These are phyloP conservation scores for Trachops cirrhosus DNA, from an alignment of 2,797 vertebrate genomes.

Conservation along the genomic window DNA sequence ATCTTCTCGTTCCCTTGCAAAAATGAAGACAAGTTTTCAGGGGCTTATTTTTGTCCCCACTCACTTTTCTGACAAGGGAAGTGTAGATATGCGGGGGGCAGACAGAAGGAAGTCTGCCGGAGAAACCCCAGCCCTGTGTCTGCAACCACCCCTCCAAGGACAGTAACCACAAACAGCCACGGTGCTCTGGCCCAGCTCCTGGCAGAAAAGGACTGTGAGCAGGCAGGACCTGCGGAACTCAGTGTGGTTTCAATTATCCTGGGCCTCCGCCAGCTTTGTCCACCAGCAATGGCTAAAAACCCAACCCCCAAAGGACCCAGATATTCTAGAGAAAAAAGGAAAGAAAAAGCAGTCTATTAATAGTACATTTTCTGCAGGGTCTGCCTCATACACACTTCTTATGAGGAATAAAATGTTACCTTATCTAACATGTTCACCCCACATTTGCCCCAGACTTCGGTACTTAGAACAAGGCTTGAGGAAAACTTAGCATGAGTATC, in stretches of 20 bases:
- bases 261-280: background rate
- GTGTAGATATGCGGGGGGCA: accelerated
- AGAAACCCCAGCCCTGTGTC: background rate
- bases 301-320: background rate
- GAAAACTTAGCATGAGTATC: background rate
- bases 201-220: background rate
- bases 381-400: background rate
- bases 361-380: background rate
- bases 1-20: background rate
- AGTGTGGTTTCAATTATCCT: background rate
- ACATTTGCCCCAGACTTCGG: background rate
- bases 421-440: background rate
- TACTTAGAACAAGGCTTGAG: background rate
- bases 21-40: background rate
- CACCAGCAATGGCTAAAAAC: background rate
- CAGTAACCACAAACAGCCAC: background rate
- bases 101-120: background rate
- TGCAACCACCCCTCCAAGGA: background rate
- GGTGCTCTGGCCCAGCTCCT: background rate
- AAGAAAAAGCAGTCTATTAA: background rate
- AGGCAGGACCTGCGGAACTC: background rate
- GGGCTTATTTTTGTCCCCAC: background rate
- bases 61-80: background rate
- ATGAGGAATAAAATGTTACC: background rate
- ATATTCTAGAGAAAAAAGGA: background rate